phyloP scores from a whole-genome alignment of 1,140 invertebrate genomes.

The Maniola jurtina region DNA sequence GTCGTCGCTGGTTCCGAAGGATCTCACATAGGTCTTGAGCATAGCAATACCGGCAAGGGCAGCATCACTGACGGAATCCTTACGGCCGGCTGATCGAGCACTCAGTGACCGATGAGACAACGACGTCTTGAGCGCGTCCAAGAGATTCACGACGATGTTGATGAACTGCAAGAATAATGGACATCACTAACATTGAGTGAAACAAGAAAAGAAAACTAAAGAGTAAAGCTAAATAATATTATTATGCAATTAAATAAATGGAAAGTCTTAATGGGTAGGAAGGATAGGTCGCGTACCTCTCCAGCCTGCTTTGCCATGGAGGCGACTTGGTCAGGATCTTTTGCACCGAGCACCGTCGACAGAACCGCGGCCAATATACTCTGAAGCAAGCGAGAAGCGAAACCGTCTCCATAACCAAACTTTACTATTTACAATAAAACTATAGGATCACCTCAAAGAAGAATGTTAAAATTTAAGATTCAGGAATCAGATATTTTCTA shows the following conservation, averaged over 20 bases:
- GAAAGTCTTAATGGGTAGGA: conserved; percentile 50
- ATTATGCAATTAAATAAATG: conserved; percentile 14
- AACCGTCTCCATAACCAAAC: conserved; percentile 74
- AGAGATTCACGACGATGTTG: conserved; percentile 92
- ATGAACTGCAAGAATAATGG: conserved; percentile 85
- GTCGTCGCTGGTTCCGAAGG: conserved; percentile 89
- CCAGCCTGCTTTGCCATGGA: conserved; percentile 95
- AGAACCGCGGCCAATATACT: conserved; percentile 93
- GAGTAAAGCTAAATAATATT: not conserved
- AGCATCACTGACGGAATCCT: conserved; percentile 91
- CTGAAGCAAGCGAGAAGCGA: conserved; percentile 84
- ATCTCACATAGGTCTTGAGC: conserved; percentile 92
- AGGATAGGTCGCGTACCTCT: conserved; percentile 86
- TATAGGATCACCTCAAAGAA: conserved; percentile 56
- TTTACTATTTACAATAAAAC: conserved; percentile 73
- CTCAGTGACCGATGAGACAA: conserved; percentile 92
- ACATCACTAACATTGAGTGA: not conserved
- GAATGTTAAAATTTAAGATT: too few relatives aligned
- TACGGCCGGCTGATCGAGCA: conserved; percentile 89
- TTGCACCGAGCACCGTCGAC: conserved; percentile 91
- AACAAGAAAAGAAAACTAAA: not conserved
- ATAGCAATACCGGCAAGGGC: conserved; percentile 91
- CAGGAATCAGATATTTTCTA: too few relatives aligned
- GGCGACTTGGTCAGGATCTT: conserved; percentile 92
- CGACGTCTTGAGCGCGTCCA: conserved; percentile 93